Evolutionary conservation across 2,888 invertebrate species (phyloP).

Genomic region (Nymphalis urticae): DNA sequence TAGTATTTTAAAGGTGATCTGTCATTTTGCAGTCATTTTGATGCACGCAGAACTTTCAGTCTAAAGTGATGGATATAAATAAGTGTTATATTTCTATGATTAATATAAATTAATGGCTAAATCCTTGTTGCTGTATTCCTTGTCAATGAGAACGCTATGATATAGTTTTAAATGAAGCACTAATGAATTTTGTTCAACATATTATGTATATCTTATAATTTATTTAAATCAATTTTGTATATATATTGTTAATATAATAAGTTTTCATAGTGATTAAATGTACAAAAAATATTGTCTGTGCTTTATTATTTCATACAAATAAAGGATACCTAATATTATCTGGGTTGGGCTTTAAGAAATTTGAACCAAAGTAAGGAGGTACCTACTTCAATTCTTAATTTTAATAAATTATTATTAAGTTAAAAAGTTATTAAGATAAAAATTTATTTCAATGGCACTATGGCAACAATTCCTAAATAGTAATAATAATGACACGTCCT

Average conservation of each 20-base stretch:
- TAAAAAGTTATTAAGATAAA: too few species aligned
- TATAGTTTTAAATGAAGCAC: neutral
- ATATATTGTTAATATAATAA: conserved; percentile 50
- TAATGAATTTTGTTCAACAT: neutral
- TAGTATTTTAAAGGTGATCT: too few species aligned
- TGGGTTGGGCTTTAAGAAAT: too few species aligned
- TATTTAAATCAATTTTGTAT: conserved; percentile 44
- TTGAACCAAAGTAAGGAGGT: too few species aligned
- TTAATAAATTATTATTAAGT: too few species aligned
- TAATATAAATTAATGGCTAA: neutral
- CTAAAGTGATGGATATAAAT: neutral
- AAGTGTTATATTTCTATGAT: conserved; percentile 10
- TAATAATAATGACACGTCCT: too few species aligned
- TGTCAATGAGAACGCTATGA: neutral
- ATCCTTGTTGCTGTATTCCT: neutral
- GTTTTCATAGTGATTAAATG: conserved; percentile 55
- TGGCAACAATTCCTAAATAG: too few species aligned
- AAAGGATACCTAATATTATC: neutral
- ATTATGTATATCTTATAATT: conserved; percentile 1
- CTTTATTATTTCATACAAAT: conserved; percentile 28
- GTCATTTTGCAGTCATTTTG: too few species aligned
- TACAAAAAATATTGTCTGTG: conserved; percentile 40
- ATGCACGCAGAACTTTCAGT: conserved; percentile 12
- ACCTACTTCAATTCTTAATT: too few species aligned
- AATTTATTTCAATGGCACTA: too few species aligned